These are phyloP conservation scores for Drosophila kanapiae DNA, from an alignment of 1,140 invertebrate genomes.

Conservation along the genomic window DNA sequence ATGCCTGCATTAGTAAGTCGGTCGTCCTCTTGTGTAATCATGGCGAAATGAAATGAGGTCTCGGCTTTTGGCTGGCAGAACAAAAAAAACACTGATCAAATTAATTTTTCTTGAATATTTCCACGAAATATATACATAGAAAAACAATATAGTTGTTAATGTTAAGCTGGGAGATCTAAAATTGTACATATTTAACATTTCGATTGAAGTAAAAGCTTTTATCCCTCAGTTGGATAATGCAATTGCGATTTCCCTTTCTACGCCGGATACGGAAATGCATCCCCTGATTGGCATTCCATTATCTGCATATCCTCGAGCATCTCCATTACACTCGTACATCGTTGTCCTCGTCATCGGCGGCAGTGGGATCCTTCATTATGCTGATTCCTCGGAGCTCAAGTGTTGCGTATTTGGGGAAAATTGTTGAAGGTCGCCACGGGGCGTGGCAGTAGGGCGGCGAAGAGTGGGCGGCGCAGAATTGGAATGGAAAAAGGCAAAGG, in stretches of 20 bases:
- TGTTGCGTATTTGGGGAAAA: slow-evolving; percentile 43
- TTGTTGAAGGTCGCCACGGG: slow-evolving; percentile 59
- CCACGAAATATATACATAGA: neutral
- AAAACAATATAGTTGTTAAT: neutral
- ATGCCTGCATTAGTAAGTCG: slow-evolving; percentile 30
- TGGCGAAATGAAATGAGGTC: slow-evolving; percentile 6
- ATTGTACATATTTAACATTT: neutral
- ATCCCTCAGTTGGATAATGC: slow-evolving; percentile 32
- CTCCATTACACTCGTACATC: slow-evolving; percentile 41
- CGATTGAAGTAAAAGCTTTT: neutral
- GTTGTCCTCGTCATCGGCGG: slow-evolving; percentile 4
- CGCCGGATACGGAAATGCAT: slow-evolving; percentile 27
- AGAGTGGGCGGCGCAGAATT: neutral
- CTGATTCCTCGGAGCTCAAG: slow-evolving; percentile 36
- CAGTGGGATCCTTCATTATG: slow-evolving; percentile 45
- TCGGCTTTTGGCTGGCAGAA: neutral
- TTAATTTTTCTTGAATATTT: neutral
- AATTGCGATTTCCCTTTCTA: slow-evolving; percentile 23
- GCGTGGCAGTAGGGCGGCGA: slow-evolving; percentile 10
- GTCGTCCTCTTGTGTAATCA: slow-evolving; percentile 45
- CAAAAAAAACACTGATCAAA: neutral
- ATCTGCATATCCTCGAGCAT: slow-evolving; percentile 53
- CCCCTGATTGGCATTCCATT: slow-evolving; percentile 60
- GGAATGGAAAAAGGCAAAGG: neutral
- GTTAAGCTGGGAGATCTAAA: neutral